Evolutionary conservation across 2,888 invertebrate species (phyloP).

Genomic region (Calephelis perditalis): DNA sequence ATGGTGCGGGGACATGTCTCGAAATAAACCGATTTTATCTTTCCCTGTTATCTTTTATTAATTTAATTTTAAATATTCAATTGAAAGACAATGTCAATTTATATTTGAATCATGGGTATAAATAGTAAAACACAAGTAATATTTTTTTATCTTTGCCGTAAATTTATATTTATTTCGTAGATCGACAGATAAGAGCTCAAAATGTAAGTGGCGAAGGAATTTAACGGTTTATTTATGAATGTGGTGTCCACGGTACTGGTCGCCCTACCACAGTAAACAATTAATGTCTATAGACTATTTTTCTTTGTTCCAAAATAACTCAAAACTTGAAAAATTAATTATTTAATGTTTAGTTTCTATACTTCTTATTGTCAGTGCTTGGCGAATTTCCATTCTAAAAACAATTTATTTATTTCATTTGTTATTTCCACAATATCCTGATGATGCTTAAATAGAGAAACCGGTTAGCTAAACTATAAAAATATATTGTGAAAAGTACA

Average conservation of each 20-base stretch:
- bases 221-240: slow-evolving; percentile 5
- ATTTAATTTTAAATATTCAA: slow-evolving; percentile 10
- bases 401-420: no score
- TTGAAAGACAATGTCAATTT: slow-evolving; percentile 8
- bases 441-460: no score
- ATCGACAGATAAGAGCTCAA: slow-evolving; percentile 1
- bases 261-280: slow-evolving; percentile 1
- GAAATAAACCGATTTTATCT: not conserved
- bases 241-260: not conserved
- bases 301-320: not conserved
- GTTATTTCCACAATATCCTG: no score
- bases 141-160: not conserved
- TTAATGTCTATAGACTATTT: not conserved
- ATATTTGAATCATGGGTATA: not conserved
- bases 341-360: no score
- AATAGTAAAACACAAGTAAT: not conserved
- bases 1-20: not conserved
- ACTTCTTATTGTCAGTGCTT: no score
- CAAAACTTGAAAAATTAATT: no score
- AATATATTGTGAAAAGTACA: no score
- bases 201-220: slow-evolving; percentile 8
- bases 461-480: no score
- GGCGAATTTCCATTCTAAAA: no score
- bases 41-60: slow-evolving; percentile 1
- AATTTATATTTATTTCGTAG: not conserved